Base-by-base conservation (phyloP, 2,888 invertebrate species). In the Bellardia bayeri region DNA sequence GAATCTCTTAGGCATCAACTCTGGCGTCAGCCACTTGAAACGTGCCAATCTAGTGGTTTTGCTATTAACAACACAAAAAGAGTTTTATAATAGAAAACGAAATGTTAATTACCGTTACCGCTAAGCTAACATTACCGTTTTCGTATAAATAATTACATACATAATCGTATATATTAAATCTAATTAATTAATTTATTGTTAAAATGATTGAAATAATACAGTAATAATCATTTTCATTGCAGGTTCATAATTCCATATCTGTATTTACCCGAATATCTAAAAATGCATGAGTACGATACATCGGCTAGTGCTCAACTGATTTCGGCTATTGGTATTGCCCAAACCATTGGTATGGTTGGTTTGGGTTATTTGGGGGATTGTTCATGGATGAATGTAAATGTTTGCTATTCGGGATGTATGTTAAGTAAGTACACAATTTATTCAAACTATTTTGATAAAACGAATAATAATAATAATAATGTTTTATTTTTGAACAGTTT, bases 231-330 rank as follows among this genome's bases (percentile, higher is more conserved):
- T 69, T 69, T 4, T 2, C 13, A 51, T 69, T 69, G 1, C 5
- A 98, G 98, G 97, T 97, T 97, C 94, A 98, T 99, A 91, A 97
- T 99, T 83, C 98, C 98, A 14, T 99, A 99, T 94, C 97, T 99
- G 93, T 99, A 98, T 94, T 95, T 98, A 88, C 97, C 97, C 79
- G 98, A 98, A 91, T 96, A 97, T 92, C 96, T 98, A 94, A 95
- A 95, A 51, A 95, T 95, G 11, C 94, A 95, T 87, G 96, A 96
- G 1, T 97, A 96, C 90, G 95, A 94, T 2, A 96, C 97, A 89
- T 95, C 96, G 56, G 96, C 96, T 72, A 96, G 96, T 5, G 97
- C 98, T 6, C 95, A 95, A 86, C 95, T 98, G 89, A 95, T 98
- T 88, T 97, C 98, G 75, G 95, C 97, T 76, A 97, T 99, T 90